Evolutionary conservation across 2,888 invertebrate genomes (phyloP), one percentile per base, ranked within the genome.

Genomic region (Holacanthella duospinosa): DNA sequence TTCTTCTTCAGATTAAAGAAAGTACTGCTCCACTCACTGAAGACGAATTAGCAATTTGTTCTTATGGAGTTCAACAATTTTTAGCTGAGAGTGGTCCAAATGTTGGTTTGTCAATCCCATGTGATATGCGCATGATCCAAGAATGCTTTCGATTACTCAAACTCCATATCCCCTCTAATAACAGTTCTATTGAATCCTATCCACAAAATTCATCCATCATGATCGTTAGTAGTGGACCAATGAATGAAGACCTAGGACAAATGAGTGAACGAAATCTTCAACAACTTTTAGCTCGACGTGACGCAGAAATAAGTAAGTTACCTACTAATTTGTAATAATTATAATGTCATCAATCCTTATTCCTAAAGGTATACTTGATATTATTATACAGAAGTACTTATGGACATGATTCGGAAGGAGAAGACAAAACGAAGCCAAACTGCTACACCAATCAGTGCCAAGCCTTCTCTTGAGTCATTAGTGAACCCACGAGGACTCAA

Each of bases 131-230:
- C 25, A 75, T 77, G 61, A 70, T 78, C 25, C 74, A 75, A 63
- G 75, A 74, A 27, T 79, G 77, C 64, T 76, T 79, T 59, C 71
- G 73, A 60, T 62, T 77, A 43, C 67, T 78, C 2, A 76, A 74
- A 66, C 66, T 71, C 9, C 29, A 61, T 12, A 56, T 43, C 16
- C 59, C 28, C 29, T 28, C 27, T 26, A 28, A 21, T 53, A 44
- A 29, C 26, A 16, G 24, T 29, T 16, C 58, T 43, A n/a, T n/a
- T n/a, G 28, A 62, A 48, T 2, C 29, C 16, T 29, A 27, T n/a
- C 28, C 16, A 24, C 54, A 48, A 12, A 48, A n/a, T 6, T 16
- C 2, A n/a, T 25, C 6, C 4, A 43, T 1, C 19, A 36, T 24
- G 24, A 24, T 16, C 24, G 19, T 25, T 3, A 2, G 4, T 9